Conservation (phyloP, 2,888 invertebrate genomes). For the Miltochrista miniata region DNA sequence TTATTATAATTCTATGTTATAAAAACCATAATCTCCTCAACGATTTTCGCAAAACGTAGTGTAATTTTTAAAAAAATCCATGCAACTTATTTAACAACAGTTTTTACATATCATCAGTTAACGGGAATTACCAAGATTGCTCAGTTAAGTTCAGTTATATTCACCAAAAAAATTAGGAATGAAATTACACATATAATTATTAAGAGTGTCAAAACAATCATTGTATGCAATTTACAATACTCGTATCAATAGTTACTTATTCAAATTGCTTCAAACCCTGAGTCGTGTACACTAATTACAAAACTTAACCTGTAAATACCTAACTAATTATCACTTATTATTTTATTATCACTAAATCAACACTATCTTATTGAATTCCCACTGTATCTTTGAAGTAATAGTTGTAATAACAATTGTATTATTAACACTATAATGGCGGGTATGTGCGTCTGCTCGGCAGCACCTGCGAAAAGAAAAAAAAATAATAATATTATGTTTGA, state of each 20-base stretch:
- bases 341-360: slow-evolving; percentile 35
- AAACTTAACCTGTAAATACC: slow-evolving; percentile 24
- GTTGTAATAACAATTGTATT: slow-evolving; percentile 64
- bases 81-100: too few species aligned
- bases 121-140: too few species aligned
- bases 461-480: slow-evolving; percentile 47
- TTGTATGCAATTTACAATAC: not conserved
- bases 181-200: not conserved
- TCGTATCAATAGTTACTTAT: slow-evolving; percentile 4
- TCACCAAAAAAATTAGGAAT: not conserved
- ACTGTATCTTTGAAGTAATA: slow-evolving; percentile 62
- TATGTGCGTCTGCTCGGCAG: slow-evolving; percentile 58
- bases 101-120: too few species aligned
- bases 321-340: too few species aligned
- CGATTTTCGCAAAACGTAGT: too few species aligned
- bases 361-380: slow-evolving; percentile 71
- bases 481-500: slow-evolving; percentile 1
- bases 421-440: slow-evolving; percentile 67
- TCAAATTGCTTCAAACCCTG: slow-evolving; percentile 47
- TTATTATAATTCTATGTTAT: too few species aligned
- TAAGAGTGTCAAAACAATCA: not conserved
- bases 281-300: slow-evolving; percentile 34
- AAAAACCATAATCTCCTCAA: too few species aligned
- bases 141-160: too few species aligned
- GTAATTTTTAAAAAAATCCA: too few species aligned